Base-by-base conservation (phyloP, 2,888 invertebrate species). In the Sarcophaga caerulescens region DNA sequence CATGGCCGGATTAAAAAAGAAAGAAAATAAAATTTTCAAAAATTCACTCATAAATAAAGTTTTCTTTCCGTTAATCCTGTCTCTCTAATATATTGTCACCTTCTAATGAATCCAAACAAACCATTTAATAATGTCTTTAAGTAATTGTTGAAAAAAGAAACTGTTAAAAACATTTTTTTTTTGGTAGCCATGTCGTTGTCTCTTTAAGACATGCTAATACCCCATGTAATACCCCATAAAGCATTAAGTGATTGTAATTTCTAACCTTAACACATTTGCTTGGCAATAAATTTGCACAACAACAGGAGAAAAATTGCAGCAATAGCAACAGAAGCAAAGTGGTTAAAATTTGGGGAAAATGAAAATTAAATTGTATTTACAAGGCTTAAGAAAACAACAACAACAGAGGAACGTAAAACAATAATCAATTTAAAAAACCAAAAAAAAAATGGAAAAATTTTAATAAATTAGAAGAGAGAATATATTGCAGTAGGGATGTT, bases 321-420 rank as follows among this genome's bases (percentile, higher is more conserved):
- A 35, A 35, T 35, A 35, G 52, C 12, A 52, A 52, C 52, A 52
- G 52, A 77, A 35, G 21, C 74, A 57, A 73, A 77, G 77, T 82
- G 71, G 66, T 66, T 52, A 52, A 77, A 73, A 17, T 52, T 73
- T 82, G 8, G 8, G 71, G 23, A 74, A 68, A 74, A 80, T 68
- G 44, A 81, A 86, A 85, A 82, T 83, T 85, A 82, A 85, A 83
- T 80, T 82, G 82, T 78, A 77, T 80, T 87, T 85, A 85, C 84
- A 80, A 70, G 82, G 21, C 21, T 35, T 74, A 74, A 73, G 70
- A 80, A 78, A 80, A 83, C 63, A 52, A 52, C 10, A 35, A 35
- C 35, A 35, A 35, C 35, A 17, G 52, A 52, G 17, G 1, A 52
- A 52, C 4, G 10, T 10, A 52, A 52, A 14, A 52, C 17, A 52